A percentile compares a stretch with the other conserved stretches of the same genome.
These are phyloP conservation scores for Scleropages formosus DNA, from an alignment of 2,797 vertebrate species.

Conservation along the genomic window DNA sequence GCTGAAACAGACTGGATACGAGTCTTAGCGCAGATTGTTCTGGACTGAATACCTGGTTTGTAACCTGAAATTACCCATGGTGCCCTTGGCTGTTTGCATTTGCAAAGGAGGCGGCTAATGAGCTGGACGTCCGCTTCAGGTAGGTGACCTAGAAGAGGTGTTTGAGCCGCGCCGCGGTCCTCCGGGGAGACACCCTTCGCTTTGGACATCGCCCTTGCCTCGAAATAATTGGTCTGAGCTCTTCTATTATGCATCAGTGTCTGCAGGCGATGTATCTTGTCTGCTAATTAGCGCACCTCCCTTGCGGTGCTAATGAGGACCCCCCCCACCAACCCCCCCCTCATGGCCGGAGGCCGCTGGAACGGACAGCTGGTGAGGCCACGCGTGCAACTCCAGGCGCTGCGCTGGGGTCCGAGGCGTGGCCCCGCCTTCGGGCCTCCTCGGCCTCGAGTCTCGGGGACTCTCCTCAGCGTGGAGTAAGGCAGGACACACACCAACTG, in stretches of 20 bases:
- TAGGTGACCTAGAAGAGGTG: conserved; percentile 6
- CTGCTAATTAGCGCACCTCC: conserved; percentile 28
- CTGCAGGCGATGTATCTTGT: conserved; percentile 23
- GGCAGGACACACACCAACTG: background rate
- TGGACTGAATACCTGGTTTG: conserved; percentile 13
- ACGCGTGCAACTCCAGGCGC: background rate
- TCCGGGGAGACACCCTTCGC: conserved; percentile 8
- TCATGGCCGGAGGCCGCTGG: background rate
- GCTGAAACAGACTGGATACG: conserved; percentile 13
- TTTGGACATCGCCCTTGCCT: conserved; percentile 23
- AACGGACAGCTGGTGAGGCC: conserved; percentile 13
- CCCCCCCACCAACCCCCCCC: background rate
- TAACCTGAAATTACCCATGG: background rate
- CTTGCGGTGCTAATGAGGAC: conserved; percentile 17
- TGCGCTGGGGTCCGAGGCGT: background rate
- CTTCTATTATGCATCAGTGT: conserved; percentile 25
- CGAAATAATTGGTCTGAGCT: conserved; percentile 30
- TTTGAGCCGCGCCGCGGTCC: background rate
- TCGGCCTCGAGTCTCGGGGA: too few species aligned
- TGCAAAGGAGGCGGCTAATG: conserved; percentile 1
- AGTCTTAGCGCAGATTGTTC: background rate
- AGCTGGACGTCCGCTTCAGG: conserved; percentile 5
- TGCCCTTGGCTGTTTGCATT: conserved; percentile 8
- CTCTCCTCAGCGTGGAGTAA: background rate
- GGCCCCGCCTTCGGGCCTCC: too few species aligned